These are phyloP conservation scores for Hyperoodon ampullatus DNA, from an alignment of 2,113 vertebrate species.

Conservation along the genomic window DNA sequence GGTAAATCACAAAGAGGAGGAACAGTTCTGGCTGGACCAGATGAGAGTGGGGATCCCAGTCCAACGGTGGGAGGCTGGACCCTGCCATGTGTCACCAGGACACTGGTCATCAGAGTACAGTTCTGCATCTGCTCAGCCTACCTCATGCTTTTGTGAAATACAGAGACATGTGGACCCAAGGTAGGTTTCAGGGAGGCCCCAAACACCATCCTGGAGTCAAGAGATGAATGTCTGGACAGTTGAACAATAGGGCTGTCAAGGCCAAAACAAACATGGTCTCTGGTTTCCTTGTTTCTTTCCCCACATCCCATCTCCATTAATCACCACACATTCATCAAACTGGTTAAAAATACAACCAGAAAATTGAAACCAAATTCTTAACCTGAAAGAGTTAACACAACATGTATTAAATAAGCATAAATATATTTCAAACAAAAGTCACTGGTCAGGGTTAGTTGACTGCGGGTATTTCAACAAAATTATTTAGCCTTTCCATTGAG, in stretches of 20 bases:
- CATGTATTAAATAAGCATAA: constrained; percentile 53
- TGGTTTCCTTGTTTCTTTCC: constrained; percentile 12
- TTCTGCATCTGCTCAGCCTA: background rate
- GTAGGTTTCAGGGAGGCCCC: background rate
- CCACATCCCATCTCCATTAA: constrained; percentile 9
- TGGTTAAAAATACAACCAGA: constrained; percentile 51
- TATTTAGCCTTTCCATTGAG: background rate
- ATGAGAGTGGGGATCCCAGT: background rate
- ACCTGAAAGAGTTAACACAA: constrained; percentile 32
- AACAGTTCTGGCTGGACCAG: background rate
- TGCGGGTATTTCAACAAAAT: constrained; percentile 15
- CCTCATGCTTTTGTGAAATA: background rate
- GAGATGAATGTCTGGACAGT: background rate
- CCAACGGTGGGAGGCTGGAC: no score
- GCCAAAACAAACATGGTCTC: constrained; percentile 32
- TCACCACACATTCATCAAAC: constrained; percentile 47
- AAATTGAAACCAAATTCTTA: constrained; percentile 60
- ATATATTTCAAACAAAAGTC: constrained; percentile 42
- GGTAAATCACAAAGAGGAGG: background rate
- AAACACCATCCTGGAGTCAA: background rate
- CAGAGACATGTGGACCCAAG: background rate
- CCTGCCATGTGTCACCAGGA: background rate
- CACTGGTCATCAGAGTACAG: background rate
- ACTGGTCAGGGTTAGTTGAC: background rate
- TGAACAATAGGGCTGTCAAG: background rate